Evolutionary conservation across 2,113 vertebrate species (phyloP), one percentile per base, ranked within the genome.

Genomic region (Paramormyrops kingsleyae): DNA sequence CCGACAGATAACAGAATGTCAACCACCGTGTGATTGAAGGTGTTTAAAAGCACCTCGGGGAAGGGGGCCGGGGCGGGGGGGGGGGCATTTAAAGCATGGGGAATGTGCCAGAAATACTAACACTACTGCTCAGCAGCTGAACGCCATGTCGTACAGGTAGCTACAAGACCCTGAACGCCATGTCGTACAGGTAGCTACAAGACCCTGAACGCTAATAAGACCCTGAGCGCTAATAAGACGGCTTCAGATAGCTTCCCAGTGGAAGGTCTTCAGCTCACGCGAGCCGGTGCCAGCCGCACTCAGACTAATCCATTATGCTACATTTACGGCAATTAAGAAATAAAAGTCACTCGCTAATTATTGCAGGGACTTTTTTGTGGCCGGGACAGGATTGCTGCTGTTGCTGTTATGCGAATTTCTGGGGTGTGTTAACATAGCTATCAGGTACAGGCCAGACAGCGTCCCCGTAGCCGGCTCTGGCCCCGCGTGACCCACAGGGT

Each of bases 1-100:
- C 35, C 74, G 35, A 90, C 56, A 87, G 91, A 91, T 90, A 90
- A 91, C 91, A 91, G 88, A 90, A 42, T 56, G n/a, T 87, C n/a
- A 52, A 35, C 21, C 7, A 7, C 49, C 24, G 12, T 53, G 24
- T 59, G 13, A 39, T 31, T 87, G 44, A 84, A 84, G 83, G 19
- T 47, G 44, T 84, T 84, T 84, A 46, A 84, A 84, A 84, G 15
- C 17, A 77, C 74, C 74, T 77, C 31, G 1, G 27, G 70, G 70
- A 19, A 77, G 74, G 74, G 15, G 13, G 17, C 31, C 31, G 70
- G 31, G 31, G n/a, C n/a, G 27, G 27, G 62, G 24, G 62, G 24
- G 66, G 66, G n/a, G 39, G 12, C 15, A 35, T 77, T 77, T 77
- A 77, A 35, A 42, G 35, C 31, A 35, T 42, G 35, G 74, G 74